Evolutionary conservation across 1,140 invertebrate genomes (phyloP), one percentile per base, ranked within the genome.

Genomic region (Diorhabda elongata): DNA sequence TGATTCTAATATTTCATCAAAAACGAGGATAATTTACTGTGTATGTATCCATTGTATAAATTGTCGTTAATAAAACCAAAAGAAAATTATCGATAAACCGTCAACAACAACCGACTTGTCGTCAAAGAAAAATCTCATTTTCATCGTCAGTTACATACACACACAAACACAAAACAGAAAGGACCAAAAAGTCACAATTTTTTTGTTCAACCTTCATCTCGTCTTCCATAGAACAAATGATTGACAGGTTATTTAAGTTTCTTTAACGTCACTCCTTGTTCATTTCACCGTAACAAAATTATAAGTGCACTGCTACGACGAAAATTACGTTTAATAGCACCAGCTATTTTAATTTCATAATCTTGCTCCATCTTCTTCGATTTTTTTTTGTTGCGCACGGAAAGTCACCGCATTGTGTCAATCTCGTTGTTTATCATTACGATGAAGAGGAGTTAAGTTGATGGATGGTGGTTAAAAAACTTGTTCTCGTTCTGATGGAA

Each of bases 241-340:
- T 75, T 73, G 75, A 76, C 75, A 76, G 70, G 72, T 75, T 76
- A 76, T 76, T 76, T 75, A 76, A 76, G 75, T 75, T 76, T 66
- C 74, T 75, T 71, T 69, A 76, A 73, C 71, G 74, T 73, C 71
- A 70, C 65, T 70, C 69, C 70, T 70, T 67, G 26, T 65, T 64
- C 60, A 69, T 62, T 68, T 64, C 60, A 69, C 65, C 72, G 70
- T 74, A 71, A 75, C 74, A 42, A 72, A 74, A 70, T 75, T 75
- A 72, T 72, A 73, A 75, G 71, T 71, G 65, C 72, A 73, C 68
- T 72, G 44, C 68, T 66, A 72, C 70, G 58, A 43, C 47, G 47
- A 47, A 26, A 65, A 65, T 65, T 43, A 58, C 64, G 44, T 65
- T 65, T 41, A 65, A 65, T 65, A 65, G 47, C 44, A 9, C n/a